Evolutionary conservation across 2,113 vertebrate species (phyloP).

Genomic region (Falco punctatus): DNA sequence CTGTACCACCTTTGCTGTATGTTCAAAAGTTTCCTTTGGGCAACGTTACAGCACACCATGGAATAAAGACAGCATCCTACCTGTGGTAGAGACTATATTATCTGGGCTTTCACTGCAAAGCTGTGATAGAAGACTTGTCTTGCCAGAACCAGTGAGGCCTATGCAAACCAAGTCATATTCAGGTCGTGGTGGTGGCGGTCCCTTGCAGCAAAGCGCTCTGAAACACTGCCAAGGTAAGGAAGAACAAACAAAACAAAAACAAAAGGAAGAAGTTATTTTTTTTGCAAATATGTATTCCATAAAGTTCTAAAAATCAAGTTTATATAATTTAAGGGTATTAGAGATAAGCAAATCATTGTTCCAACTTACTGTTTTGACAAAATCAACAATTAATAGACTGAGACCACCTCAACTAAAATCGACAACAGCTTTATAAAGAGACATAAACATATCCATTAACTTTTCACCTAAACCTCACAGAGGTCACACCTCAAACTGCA

Average conservation of each 20-base stretch:
- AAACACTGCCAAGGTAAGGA: constrained; percentile 85
- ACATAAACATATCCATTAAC: neutral
- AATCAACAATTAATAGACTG: neutral
- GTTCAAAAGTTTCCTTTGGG: neutral
- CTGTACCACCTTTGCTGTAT: neutral
- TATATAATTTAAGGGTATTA: neutral
- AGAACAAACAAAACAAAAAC: neutral
- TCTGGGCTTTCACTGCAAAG: constrained; percentile 91
- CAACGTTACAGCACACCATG: neutral
- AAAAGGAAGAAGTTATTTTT: neutral
- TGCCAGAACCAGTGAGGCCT: constrained; percentile 94
- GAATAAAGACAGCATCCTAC: constrained; percentile 70
- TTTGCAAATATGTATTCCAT: neutral
- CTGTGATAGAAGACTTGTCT: constrained; percentile 91
- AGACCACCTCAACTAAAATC: neutral
- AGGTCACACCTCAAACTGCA: neutral
- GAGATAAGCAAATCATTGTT: neutral
- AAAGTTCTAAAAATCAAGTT: neutral
- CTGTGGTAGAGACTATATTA: constrained; percentile 91
- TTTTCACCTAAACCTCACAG: neutral
- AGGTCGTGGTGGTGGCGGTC: constrained; percentile 89
- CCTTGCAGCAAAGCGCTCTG: constrained; percentile 97
- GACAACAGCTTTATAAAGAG: neutral
- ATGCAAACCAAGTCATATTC: constrained; percentile 99
- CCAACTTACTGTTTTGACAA: neutral